Conservation (phyloP, 2,888 invertebrate species). For the Heteromurus nitidus region DNA sequence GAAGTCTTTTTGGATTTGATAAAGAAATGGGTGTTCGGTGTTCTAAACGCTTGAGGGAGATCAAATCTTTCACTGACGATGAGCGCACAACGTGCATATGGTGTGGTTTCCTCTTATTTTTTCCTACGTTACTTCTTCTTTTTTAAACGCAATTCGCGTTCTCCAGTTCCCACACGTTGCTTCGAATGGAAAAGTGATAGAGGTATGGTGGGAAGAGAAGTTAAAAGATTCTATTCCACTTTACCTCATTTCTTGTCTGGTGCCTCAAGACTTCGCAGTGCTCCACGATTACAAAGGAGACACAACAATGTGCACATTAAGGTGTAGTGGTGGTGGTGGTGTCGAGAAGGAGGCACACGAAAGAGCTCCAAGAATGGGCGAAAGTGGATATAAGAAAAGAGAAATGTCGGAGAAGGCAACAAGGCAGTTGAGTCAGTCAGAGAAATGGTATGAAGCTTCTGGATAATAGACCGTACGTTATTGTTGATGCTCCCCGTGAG, state of each 20-base stretch:
- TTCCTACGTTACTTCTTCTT: not conserved
- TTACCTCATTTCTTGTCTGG: too few relatives aligned
- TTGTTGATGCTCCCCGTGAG: constrained; percentile 73
- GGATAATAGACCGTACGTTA: constrained; percentile 73
- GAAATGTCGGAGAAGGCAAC: constrained; percentile 52
- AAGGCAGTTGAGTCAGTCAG: constrained; percentile 57
- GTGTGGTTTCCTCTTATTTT: not conserved
- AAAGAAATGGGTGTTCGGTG: constrained; percentile 59
- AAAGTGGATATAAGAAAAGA: constrained; percentile 30
- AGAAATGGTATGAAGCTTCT: constrained; percentile 66
- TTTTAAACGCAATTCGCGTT: not conserved
- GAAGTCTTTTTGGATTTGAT: constrained; percentile 59
- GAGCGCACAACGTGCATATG: not conserved
- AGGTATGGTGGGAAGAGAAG: too few relatives aligned
- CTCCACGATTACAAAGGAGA: too few relatives aligned
- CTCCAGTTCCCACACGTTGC: too few relatives aligned
- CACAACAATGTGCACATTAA: constrained; percentile 14
- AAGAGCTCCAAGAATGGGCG: not conserved
- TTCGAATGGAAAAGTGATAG: too few relatives aligned
- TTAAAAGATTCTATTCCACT: too few relatives aligned
- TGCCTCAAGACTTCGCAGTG: too few relatives aligned
- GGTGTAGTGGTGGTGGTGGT: not conserved
- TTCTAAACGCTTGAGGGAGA: constrained; percentile 3
- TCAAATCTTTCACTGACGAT: not conserved
- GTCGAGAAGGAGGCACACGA: not conserved